Evolutionary conservation across 2,888 invertebrate species (phyloP).

Genomic region (Spisula subtruncata): DNA sequence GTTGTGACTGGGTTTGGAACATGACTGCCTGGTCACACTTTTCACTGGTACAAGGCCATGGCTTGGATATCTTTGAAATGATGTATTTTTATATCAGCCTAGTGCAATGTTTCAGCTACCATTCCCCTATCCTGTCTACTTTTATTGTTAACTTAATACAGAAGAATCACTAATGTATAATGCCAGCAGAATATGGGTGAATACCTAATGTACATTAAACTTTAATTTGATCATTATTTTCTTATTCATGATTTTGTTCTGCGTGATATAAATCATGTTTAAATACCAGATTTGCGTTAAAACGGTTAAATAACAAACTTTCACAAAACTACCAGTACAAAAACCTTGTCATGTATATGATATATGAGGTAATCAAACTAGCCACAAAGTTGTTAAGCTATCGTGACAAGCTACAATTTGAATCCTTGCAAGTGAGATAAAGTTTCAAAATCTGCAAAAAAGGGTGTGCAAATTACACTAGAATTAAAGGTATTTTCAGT

Average conservation of each 20-base stretch:
- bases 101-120: too few species aligned
- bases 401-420: not conserved
- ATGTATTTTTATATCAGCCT: too few species aligned
- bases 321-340: not conserved
- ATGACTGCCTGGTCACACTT: too few species aligned
- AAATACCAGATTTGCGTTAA: not conserved
- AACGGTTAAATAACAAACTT: not conserved
- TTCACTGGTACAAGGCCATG: too few species aligned
- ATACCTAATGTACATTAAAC: not conserved
- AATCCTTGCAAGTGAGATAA: constrained; percentile 1
- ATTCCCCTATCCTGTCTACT: too few species aligned
- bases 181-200: not conserved
- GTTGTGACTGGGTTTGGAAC: too few species aligned
- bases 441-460: not conserved
- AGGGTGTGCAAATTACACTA: not conserved
- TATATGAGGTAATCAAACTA: not conserved
- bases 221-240: not conserved
- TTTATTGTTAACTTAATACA: too few species aligned
- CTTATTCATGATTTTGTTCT: not conserved
- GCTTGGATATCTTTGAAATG: too few species aligned
- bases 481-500: not conserved
- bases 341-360: not conserved
- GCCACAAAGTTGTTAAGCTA: not conserved
- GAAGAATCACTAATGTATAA: too few species aligned
- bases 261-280: not conserved